Base-by-base conservation (phyloP, 2,797 vertebrate species). In the Oreochromis grahami region DNA sequence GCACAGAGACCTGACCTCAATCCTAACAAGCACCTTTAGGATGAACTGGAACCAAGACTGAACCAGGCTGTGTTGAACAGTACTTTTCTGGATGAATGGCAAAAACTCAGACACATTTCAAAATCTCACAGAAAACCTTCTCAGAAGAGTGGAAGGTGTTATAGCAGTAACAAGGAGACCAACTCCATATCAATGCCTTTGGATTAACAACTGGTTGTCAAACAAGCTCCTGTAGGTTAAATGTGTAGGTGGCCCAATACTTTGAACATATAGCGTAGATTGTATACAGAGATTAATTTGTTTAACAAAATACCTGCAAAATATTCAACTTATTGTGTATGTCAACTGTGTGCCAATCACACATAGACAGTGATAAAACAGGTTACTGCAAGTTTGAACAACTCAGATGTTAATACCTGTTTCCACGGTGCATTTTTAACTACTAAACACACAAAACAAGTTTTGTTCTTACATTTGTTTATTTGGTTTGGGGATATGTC, bases 1-100 rank as follows among this genome's bases (percentile, higher is more conserved):
- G 41, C 68, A 72, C 68, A 48, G 41, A 72, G 24, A 41, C 41
- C 24, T 45, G 65, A 72, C 65, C 41, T 72, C 24, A 70, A 45
- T 70, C 65, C 65, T 17, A 70, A 17, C 14, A 45, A 29, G 43
- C 68, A 72, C 68, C 41, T 72, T 48, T 48, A 17, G 41, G 15
- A 48, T 72, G 41, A 72, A 72, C 24, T 19, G 38, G 68, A 48
- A 72, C 6, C 24, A 45, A 29, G 9, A 48, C 43, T 48, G 68
- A 48, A 29, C 68, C 43, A 48, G 41, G 24, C 9, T 5, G 4
- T 72, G 38, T 11, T 29, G 8, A 26, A 41, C 63, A 68, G 38
- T 41, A 14, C 63, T 41, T 17, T 29, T 29, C 68, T 29, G 15
- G 68, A 72, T 29, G 17, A 72, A 29, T 12, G 6, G 41, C 24